These are phyloP conservation scores for Rhysida immarginata DNA, from an alignment of 1,140 invertebrate species.

Conservation along the genomic window DNA sequence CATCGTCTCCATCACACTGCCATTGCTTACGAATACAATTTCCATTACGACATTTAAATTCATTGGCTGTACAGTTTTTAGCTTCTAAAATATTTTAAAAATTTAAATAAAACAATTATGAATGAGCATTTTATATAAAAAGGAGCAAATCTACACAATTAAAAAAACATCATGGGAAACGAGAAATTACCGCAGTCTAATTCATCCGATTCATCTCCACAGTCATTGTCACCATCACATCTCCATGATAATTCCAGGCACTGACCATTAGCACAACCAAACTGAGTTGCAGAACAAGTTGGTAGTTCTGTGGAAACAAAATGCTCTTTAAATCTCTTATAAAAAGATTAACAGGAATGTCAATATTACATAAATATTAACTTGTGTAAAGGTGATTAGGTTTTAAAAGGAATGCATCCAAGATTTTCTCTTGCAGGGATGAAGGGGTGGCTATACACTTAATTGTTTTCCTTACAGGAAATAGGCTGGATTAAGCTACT, in stretches of 20 bases:
- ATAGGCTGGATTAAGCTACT: no score
- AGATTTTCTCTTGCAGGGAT: no score
- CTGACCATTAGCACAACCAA: slow-evolving; percentile 30
- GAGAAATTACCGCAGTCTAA: slow-evolving; percentile 17
- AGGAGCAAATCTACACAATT: not conserved
- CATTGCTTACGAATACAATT: slow-evolving; percentile 17
- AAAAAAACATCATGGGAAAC: not conserved
- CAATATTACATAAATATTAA: no score
- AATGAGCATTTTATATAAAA: not conserved
- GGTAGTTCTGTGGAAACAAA: slow-evolving; percentile 4
- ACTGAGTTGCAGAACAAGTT: slow-evolving; percentile 6
- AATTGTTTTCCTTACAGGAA: no score
- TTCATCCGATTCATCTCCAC: slow-evolving; percentile 27
- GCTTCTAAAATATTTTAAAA: not conserved
- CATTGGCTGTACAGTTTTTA: slow-evolving; percentile 6
- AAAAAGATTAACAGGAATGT: no score
- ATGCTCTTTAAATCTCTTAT: no score
- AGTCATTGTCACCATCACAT: slow-evolving; percentile 47
- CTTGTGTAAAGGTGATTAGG: no score
- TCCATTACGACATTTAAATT: slow-evolving; percentile 27
- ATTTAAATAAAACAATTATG: not conserved
- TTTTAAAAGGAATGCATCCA: no score
- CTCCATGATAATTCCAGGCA: slow-evolving; percentile 42
- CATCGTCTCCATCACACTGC: slow-evolving; percentile 20
- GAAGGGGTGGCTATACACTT: no score